Base-by-base conservation (phyloP, 2,888 invertebrate genomes). In the Eilema griseolum region DNA sequence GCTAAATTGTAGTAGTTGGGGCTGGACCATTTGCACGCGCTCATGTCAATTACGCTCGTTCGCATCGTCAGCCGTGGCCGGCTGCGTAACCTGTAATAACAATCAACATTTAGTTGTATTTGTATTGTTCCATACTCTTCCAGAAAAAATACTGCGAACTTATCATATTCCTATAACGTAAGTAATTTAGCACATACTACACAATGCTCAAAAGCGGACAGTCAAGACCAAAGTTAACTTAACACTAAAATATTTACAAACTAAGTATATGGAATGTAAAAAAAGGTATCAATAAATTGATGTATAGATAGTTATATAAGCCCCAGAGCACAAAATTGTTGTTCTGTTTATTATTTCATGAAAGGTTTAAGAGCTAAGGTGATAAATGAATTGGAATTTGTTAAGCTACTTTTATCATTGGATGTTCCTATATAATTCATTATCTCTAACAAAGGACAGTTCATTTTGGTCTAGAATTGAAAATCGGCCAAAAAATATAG, bases 1-100 rank as follows among this genome's bases (percentile, higher is more conserved):
- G 72, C 81, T 83, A 77, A 79, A 76, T 67, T 69, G 71, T 74
- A 59, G 81, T 78, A 78, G 65, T 66, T 66, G 46, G 72, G 61
- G 66, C 64, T 71, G 56, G 41, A 68, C 63, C 71, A 61, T 64
- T 66, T 64, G 66, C 67, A 71, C 69, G 69, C 74, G 52, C 65
- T 62, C 60, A 33, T 69, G 64, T 88, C 83, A 89, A 69, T 85
- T 83, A 61, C 76, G 79, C 59, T 75, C 83, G 72, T 75, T 74
- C 70, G 81, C 71, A 61, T 83, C 83, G 16, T 80, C 82, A 26
- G 71, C 74, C 70, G 79, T 61, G 20, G 77, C 69, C 67, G 83
- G 70, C 79, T 76, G 76, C 72, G 79, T 68, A 72, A 77, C 83
- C 88, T 89, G 86, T 52, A 86, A 88, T 73, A 83, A 66, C 33